Conservation (phyloP, 1,140 invertebrate species). For the Pseudachorutes palmiensis region DNA sequence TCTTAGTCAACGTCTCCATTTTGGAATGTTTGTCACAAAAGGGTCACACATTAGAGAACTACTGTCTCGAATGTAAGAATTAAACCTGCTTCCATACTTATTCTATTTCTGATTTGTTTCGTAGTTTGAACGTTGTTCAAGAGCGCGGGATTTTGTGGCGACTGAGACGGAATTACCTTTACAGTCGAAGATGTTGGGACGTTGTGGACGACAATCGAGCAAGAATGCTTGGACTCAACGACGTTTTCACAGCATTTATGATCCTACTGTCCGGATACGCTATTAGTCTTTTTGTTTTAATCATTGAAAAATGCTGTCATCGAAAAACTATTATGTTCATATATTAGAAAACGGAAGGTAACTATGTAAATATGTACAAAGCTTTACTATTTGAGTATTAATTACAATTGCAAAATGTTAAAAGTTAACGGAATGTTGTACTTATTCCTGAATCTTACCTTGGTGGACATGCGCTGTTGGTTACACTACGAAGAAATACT, state of each 20-base stretch:
- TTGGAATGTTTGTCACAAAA: conserved; percentile 24
- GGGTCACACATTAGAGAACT: conserved; percentile 24
- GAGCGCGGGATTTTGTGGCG: conserved; percentile 25
- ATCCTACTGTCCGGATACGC: conserved; percentile 30
- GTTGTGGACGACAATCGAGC: conserved; percentile 24
- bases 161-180: conserved; percentile 13
- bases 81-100: no score
- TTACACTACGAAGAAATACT: no score
- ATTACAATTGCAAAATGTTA: no score
- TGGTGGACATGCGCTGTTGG: no score
- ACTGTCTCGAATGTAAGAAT: conserved; percentile 22
- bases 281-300: conserved; percentile 22
- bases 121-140: conserved; percentile 19
- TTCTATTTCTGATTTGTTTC: no score
- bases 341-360: no score
- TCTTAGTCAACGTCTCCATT: conserved; percentile 24
- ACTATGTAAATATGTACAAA: no score
- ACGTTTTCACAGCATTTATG: conserved; percentile 37
- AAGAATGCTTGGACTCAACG: conserved; percentile 22
- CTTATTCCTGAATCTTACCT: no score
- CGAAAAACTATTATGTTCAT: no score
- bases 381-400: no score
- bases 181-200: conserved; percentile 25
- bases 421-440: no score
- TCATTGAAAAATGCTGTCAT: conserved; percentile 30